phyloP scores from a whole-genome alignment of 2,113 vertebrate genomes.

The Erythrolamprus reginae region DNA sequence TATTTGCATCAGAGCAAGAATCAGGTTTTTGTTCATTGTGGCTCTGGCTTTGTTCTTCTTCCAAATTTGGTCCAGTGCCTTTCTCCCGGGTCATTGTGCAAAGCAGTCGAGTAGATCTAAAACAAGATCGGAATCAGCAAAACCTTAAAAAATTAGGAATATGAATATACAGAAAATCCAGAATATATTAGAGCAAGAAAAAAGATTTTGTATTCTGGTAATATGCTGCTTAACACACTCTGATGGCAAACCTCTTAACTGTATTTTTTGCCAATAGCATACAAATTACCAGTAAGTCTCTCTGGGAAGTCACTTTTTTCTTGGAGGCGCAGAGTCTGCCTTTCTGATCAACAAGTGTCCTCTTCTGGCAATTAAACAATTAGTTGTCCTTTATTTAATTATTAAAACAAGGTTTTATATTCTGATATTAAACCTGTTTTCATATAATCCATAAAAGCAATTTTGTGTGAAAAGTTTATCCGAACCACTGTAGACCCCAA shows the following conservation, averaged over 20 bases:
- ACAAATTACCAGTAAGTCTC: background rate
- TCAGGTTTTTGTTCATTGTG: constrained; percentile 69
- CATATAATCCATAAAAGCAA: background rate
- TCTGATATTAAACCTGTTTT: background rate
- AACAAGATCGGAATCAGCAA: background rate
- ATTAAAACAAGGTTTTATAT: background rate
- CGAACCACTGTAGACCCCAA: background rate
- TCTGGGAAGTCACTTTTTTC: background rate
- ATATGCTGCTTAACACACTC: background rate
- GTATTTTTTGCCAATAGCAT: background rate
- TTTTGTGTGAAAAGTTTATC: background rate
- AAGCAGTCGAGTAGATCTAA: constrained; percentile 70
- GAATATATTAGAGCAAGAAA: background rate
- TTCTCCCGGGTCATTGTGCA: constrained; percentile 87
- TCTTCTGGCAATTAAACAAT: background rate
- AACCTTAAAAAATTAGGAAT: background rate
- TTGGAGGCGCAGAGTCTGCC: background rate
- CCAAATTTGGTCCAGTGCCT: constrained; percentile 69
- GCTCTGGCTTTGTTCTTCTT: constrained; percentile 72
- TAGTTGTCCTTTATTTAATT: background rate
- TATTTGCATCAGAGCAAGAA: constrained; percentile 66
- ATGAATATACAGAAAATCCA: background rate
- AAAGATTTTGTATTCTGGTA: background rate
- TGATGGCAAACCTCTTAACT: background rate
- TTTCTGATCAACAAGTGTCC: background rate